These are phyloP conservation scores for Buphagus erythrorhynchus DNA, from an alignment of 2,797 vertebrate genomes.

Conservation along the genomic window DNA sequence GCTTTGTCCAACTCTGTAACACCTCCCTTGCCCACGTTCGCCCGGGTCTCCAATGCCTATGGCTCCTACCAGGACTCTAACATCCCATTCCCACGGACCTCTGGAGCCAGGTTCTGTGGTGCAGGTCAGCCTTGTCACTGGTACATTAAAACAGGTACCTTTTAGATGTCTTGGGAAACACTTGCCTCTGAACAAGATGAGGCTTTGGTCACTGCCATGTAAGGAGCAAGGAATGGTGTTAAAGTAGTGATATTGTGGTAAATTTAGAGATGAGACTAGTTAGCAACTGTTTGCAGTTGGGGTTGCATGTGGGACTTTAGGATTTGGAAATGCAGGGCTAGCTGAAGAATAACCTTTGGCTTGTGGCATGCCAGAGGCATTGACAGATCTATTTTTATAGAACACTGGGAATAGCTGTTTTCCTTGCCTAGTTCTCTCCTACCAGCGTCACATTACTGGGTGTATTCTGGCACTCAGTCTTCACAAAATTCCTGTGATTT, in stretches of 20 bases:
- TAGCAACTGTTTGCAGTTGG: background rate
- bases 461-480: background rate
- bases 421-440: background rate
- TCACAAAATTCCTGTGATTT: background rate
- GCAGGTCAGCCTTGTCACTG: constrained; percentile 78
- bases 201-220: background rate
- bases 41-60: constrained; percentile 92
- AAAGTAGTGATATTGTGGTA: background rate
- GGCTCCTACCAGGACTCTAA: constrained; percentile 97
- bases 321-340: background rate
- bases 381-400: background rate
- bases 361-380: background rate
- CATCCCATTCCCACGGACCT: constrained; percentile 96
- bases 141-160: background rate
- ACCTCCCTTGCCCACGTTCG: constrained; percentile 88
- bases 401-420: background rate
- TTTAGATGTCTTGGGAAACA: background rate
- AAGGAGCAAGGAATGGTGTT: background rate
- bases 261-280: background rate
- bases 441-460: background rate
- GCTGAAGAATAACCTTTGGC: background rate
- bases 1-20: constrained; percentile 89
- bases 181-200: background rate
- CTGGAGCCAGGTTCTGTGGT: constrained; percentile 95
- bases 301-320: background rate